Conservation (phyloP, 2,888 invertebrate species). For the Pterostichus niger region DNA sequence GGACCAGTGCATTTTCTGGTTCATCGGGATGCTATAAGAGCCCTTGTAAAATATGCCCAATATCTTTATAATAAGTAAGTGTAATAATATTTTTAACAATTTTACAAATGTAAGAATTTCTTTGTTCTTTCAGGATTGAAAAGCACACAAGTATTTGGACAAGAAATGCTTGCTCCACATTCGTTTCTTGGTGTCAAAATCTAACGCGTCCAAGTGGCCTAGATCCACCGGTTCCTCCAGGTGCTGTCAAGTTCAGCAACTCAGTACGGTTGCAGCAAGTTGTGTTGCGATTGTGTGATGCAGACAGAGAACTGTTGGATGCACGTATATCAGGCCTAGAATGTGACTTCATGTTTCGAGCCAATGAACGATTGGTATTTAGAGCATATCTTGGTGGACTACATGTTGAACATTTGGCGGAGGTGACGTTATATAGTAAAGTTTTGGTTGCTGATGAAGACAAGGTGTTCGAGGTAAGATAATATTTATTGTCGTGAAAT, state of each 20-base stretch:
- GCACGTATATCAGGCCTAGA: conserved; percentile 84
- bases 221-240: conserved; percentile 87
- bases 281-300: conserved; percentile 83
- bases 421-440: conserved; percentile 87
- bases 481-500: conserved; percentile 54
- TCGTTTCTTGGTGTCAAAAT: conserved; percentile 11
- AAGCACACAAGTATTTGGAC: conserved; percentile 68
- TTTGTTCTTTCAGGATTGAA: conserved; percentile 69
- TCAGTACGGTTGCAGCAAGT: conserved; percentile 83
- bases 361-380: conserved; percentile 87
- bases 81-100: neutral
- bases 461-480: conserved; percentile 88
- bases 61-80: conserved; percentile 82
- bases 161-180: neutral
- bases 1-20: conserved; percentile 82
- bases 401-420: conserved; percentile 85
- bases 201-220: conserved; percentile 66
- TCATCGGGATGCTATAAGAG: conserved; percentile 86
- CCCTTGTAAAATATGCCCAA: conserved; percentile 84
- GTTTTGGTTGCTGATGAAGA: conserved; percentile 89
- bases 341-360: conserved; percentile 88
- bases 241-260: conserved; percentile 87
- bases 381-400: conserved; percentile 84
- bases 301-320: conserved; percentile 85
- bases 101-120: neutral